Evolutionary conservation across 2,113 vertebrate species (phyloP).

Genomic region (Theristicus caerulescens): DNA sequence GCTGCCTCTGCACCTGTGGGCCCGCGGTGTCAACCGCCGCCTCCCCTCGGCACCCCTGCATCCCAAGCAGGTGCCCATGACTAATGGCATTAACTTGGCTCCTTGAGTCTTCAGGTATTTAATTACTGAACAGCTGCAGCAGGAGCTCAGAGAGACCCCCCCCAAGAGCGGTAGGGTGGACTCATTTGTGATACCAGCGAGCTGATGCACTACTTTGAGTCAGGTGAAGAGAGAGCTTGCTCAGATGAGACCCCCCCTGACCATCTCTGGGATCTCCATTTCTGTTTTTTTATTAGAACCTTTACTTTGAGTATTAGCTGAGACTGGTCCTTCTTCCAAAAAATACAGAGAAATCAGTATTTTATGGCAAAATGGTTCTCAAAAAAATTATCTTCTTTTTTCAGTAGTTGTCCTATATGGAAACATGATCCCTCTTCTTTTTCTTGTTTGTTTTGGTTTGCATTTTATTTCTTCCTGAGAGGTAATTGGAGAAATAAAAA

Average conservation of each 20-base stretch:
- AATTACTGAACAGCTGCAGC: background rate
- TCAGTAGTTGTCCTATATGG: background rate
- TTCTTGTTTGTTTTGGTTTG: background rate
- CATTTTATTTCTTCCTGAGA: background rate
- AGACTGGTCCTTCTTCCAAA: background rate
- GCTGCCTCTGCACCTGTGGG: background rate
- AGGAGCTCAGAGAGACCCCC: background rate
- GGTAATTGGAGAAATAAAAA: background rate
- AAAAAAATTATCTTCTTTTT: background rate
- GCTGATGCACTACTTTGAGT: background rate
- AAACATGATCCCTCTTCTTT: background rate
- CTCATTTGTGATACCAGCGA: background rate
- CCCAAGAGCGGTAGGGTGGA: fast-evolving
- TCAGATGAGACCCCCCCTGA: fast-evolving
- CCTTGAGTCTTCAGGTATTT: background rate
- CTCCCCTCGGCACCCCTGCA: background rate
- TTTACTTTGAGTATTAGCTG: background rate
- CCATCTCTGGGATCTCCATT: background rate
- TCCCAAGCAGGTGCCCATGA: background rate
- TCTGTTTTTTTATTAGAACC: background rate
- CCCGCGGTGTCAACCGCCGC: fast-evolving
- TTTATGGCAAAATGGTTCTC: background rate
- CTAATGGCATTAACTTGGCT: background rate
- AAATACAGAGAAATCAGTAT: background rate
- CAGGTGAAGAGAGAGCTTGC: background rate